Evolutionary conservation across 2,113 vertebrate species (phyloP), one percentile per base, ranked within the genome.

Genomic region (Nyctibius bracteatus): DNA sequence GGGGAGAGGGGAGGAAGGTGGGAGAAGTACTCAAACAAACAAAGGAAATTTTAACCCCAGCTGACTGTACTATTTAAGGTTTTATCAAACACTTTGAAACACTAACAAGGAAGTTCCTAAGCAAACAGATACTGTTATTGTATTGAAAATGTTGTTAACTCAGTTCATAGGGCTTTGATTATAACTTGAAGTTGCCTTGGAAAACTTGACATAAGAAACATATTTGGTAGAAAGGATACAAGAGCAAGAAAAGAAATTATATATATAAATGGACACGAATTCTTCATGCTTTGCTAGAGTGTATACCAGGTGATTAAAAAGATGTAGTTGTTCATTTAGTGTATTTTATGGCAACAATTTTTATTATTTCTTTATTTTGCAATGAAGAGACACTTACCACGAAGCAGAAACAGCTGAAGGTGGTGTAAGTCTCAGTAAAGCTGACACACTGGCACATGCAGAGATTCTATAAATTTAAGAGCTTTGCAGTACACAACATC

Each of bases 11-110:
- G 21, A 86, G 55, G 88, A 92, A 93, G 39, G 1, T 28, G 85
- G 51, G 19, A 88, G 13, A 85, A 73, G 17, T 43, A 85, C 35
- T 22, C 88, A 94, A 90, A 92, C 73, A 93, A 88, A 90, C 78
- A 94, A 81, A 95, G 94, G 87, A 90, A 93, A 91, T 93, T 87
- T 95, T 93, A 73, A 86, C n/a, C 49, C 51, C 78, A 85, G 51
- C 12, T 92, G 86, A 68, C 46, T 92, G 49, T 21, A 39, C n/a
- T 91, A 80, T 96, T 88, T 88, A 70, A 39, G 62, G 30, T 78
- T 93, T 70, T 43, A 68, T 61, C 81, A 79, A 93, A 43, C 41
- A 41, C 65, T 94, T 92, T 59, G 61, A 86, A 95, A 63, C 39
- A 63, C 31, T 71, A 86, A 74, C 79, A 88, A 90, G 85, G 89